These are phyloP conservation scores for Lerema accius DNA, from an alignment of 1,140 invertebrate genomes.

Conservation along the genomic window DNA sequence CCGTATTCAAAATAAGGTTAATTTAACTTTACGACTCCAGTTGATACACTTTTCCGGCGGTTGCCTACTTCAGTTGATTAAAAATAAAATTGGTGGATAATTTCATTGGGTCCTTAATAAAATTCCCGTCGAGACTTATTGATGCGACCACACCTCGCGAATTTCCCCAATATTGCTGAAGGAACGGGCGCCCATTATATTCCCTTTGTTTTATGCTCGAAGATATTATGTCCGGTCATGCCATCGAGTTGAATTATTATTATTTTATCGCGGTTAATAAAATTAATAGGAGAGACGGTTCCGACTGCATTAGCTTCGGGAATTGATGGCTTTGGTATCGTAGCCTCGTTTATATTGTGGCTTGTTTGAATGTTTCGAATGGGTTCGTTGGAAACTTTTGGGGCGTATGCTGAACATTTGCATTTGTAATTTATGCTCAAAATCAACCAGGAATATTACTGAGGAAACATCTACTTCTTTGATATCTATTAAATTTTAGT, in stretches of 20 bases:
- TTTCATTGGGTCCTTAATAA: constrained; percentile 57
- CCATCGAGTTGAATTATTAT: constrained; percentile 59
- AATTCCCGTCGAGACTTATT: constrained; percentile 57
- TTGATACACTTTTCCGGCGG: constrained; percentile 30
- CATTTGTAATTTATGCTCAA: constrained; percentile 12
- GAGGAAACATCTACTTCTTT: constrained; percentile 4
- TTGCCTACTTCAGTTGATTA: constrained; percentile 52
- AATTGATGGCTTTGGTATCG: constrained; percentile 46
- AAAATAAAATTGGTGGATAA: constrained; percentile 54
- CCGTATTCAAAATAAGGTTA: constrained; percentile 25
- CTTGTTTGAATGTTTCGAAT: constrained; percentile 6
- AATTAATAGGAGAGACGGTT: constrained; percentile 49
- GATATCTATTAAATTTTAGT: too few relatives aligned
- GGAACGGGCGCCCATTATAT: constrained; percentile 62
- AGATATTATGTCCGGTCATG: constrained; percentile 75
- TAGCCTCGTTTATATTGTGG: constrained; percentile 34
- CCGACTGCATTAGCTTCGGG: constrained; percentile 39
- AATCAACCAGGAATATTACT: neutral
- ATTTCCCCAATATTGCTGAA: constrained; percentile 63
- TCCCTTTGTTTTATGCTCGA: constrained; percentile 62
- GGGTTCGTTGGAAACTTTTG: constrained; percentile 11
- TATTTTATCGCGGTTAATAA: constrained; percentile 54
- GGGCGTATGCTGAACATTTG: constrained; percentile 4
- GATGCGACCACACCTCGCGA: constrained; percentile 60
- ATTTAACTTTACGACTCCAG: constrained; percentile 24